Conservation (phyloP, 2,113 vertebrate genomes). For the Heterochromis multidens region DNA sequence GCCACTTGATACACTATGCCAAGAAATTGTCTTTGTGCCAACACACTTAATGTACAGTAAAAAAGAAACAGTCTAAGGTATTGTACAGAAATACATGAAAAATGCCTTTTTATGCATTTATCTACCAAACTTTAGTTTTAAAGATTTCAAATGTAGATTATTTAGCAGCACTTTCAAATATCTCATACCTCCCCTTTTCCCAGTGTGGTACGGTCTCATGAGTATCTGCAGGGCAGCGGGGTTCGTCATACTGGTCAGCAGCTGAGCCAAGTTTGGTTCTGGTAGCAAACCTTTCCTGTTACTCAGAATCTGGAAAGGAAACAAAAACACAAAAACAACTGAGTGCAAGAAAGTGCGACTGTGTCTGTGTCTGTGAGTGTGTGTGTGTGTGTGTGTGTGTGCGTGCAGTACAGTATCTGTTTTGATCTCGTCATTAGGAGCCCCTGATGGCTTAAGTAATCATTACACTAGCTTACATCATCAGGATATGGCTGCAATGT, state of each 20-base stretch:
- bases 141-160: neutral
- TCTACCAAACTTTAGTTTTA: neutral
- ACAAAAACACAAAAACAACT: constrained; percentile 30
- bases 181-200: constrained; percentile 80
- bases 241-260: constrained; percentile 92
- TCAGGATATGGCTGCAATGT: constrained; percentile 41
- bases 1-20: too few species aligned
- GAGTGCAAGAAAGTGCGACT: neutral
- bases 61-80: neutral
- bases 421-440: constrained; percentile 42
- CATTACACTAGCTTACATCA: constrained; percentile 69
- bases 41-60: neutral
- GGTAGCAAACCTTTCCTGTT: constrained; percentile 92
- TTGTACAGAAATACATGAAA: neutral
- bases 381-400: neutral
- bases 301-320: constrained; percentile 83
- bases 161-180: neutral
- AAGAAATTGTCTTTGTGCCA: neutral
- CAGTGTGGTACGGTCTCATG: constrained; percentile 85
- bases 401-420: neutral
- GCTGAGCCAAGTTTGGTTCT: constrained; percentile 91
- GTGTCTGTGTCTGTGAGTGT: neutral
- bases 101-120: neutral
- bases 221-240: constrained; percentile 93
- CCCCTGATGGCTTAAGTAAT: constrained; percentile 20